These are phyloP conservation scores for Oreochromis mossambicus DNA, from an alignment of 2,797 vertebrate species.

Conservation along the genomic window DNA sequence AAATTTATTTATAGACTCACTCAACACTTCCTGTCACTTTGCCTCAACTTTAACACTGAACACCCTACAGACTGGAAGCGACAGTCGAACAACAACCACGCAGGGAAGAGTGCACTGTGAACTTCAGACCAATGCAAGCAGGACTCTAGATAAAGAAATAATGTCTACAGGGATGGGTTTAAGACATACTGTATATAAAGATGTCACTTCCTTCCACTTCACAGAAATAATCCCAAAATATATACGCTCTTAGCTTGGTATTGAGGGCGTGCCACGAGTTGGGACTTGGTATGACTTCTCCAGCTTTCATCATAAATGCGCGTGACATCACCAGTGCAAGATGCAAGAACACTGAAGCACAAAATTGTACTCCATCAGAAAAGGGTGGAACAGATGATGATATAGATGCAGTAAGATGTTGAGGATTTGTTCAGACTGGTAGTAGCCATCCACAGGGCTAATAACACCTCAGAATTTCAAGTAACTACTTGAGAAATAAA, in stretches of 20 bases:
- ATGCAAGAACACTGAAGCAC: background rate
- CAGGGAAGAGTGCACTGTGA: background rate
- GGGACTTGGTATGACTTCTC: background rate
- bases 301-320: background rate
- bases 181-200: background rate
- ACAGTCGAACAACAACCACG: background rate
- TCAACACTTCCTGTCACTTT: conserved; percentile 44
- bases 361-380: background rate
- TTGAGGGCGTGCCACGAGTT: background rate
- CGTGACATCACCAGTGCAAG: background rate
- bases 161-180: background rate
- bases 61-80: conserved; percentile 31
- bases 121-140: background rate
- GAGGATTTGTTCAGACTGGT: background rate
- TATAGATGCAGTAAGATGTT: background rate
- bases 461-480: background rate
- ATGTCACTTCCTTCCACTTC: background rate
- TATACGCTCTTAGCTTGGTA: background rate
- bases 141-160: background rate
- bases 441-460: background rate
- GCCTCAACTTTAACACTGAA: conserved; percentile 20
- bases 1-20: conserved; percentile 56
- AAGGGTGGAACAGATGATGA: background rate
- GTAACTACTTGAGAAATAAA: background rate
- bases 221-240: background rate